A percentile compares a stretch with the other conserved stretches of the same genome.
These are phyloP conservation scores for Nemotelus pantherinus DNA, from an alignment of 2,888 invertebrate genomes.

Conservation along the genomic window DNA sequence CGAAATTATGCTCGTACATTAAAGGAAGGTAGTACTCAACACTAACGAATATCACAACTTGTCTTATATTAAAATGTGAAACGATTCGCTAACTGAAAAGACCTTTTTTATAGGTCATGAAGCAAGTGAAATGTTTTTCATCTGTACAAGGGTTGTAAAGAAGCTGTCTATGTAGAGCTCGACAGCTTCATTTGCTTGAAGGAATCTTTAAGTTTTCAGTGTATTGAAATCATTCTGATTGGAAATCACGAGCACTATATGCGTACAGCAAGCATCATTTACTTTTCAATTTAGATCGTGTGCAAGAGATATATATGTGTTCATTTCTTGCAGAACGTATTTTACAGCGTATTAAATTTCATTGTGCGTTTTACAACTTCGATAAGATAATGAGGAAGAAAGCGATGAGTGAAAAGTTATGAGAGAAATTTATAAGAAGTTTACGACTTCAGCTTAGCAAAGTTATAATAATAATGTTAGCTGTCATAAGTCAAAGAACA, in stretches of 20 bases:
- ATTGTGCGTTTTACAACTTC: conserved; percentile 19
- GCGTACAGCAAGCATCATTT: neutral
- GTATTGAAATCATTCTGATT: neutral
- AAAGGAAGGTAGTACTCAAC: conserved; percentile 13
- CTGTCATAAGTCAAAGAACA: too few relatives aligned
- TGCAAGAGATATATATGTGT: neutral
- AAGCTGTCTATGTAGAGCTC: conserved; percentile 1
- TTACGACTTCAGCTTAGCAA: neutral
- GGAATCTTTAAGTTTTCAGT: conserved; percentile 27
- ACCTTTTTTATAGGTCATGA: conserved; percentile 34
- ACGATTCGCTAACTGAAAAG: conserved; percentile 23
- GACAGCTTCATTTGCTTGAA: conserved; percentile 32
- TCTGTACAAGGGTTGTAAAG: neutral
- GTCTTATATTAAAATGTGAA: conserved; percentile 17
- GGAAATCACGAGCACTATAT: conserved; percentile 4
- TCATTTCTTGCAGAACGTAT: neutral
- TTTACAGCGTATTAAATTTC: conserved; percentile 12
- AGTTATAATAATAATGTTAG: too few relatives aligned
- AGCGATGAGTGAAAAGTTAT: neutral
- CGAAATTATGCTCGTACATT: neutral
- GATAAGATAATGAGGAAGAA: conserved; percentile 30
- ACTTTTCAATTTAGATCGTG: conserved; percentile 30
- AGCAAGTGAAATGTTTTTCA: conserved; percentile 18
- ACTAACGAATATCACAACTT: neutral
- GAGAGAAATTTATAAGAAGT: conserved; percentile 10